A percentile compares a stretch with the other conserved stretches of the same genome.
Evolutionary conservation across 1,140 invertebrate species (phyloP).

Genomic region (Helicoverpa zea): DNA sequence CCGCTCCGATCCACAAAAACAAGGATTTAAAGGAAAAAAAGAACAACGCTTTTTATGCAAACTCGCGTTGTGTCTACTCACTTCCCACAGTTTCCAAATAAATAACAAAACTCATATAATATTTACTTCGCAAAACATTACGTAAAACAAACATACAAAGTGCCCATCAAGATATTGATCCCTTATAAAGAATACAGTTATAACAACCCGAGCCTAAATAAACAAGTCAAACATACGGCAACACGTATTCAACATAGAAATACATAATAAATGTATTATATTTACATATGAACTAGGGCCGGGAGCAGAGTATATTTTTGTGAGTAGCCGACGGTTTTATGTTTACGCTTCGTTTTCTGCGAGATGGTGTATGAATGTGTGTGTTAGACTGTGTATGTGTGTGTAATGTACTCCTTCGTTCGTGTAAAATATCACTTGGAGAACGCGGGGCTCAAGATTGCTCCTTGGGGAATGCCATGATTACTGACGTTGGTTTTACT

Average conservation of each 20-base stretch:
- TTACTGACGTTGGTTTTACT: neutral
- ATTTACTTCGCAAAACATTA: constrained; percentile 31
- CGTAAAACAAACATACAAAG: constrained; percentile 30
- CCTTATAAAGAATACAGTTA: constrained; percentile 46
- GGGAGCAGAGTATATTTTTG: constrained; percentile 36
- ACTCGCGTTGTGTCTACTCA: neutral
- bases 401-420: neutral
- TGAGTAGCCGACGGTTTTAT: constrained; percentile 37
- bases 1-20: neutral
- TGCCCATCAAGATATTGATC: constrained; percentile 48
- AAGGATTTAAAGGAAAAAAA: neutral
- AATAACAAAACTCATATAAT: constrained; percentile 25
- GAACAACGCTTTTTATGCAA: neutral
- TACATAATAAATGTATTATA: constrained; percentile 46
- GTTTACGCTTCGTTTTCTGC: constrained; percentile 42
- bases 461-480: constrained; percentile 5
- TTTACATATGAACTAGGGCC: constrained; percentile 41
- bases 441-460: constrained; percentile 1
- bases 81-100: constrained; percentile 5
- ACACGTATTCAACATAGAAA: constrained; percentile 40
- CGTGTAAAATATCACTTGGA: constrained; percentile 12
- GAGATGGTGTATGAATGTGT: constrained; percentile 22
- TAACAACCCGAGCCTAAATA: constrained; percentile 37
- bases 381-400: neutral
- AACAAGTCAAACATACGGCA: constrained; percentile 42